Conservation (phyloP, 2,888 invertebrate species). For the Acanthococcus lagerstroemiae region DNA sequence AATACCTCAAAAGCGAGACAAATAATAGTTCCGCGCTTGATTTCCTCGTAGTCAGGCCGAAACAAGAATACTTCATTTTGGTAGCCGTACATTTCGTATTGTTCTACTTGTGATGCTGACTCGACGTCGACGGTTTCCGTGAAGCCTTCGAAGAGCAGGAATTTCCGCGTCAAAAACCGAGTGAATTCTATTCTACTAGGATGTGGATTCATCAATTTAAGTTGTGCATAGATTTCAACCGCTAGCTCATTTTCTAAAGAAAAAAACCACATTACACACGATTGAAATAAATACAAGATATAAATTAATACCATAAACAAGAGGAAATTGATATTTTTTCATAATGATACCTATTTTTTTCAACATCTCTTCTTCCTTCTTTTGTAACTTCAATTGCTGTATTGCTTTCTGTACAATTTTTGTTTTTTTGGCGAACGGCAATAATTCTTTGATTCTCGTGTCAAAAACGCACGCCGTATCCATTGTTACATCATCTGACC, state of each 20-base stretch:
- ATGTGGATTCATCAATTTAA: neutral
- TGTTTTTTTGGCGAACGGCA: neutral
- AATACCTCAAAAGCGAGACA: neutral
- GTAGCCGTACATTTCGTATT: neutral
- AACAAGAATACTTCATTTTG: neutral
- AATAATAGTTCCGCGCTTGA: neutral
- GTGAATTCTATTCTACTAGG: neutral
- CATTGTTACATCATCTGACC: too few species aligned
- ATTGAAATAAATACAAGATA: too few species aligned
- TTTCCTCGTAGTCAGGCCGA: neutral
- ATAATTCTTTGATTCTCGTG: neutral
- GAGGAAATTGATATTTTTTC: too few species aligned
- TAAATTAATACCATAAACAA: too few species aligned
- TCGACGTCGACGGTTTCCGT: too few species aligned
- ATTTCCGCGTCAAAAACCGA: neutral
- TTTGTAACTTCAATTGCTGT: neutral
- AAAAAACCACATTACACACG: too few species aligned
- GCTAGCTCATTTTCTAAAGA: neutral
- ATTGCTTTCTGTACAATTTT: neutral
- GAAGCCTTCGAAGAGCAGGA: neutral
- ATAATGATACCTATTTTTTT: too few species aligned
- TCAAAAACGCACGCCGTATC: too few species aligned
- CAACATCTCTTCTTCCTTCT: neutral
- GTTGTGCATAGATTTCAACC: neutral
- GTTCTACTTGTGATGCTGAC: neutral